Evolutionary conservation across 2,113 vertebrate genomes (phyloP), one percentile per base, ranked within the genome.

Genomic region (Talpa occidentalis): DNA sequence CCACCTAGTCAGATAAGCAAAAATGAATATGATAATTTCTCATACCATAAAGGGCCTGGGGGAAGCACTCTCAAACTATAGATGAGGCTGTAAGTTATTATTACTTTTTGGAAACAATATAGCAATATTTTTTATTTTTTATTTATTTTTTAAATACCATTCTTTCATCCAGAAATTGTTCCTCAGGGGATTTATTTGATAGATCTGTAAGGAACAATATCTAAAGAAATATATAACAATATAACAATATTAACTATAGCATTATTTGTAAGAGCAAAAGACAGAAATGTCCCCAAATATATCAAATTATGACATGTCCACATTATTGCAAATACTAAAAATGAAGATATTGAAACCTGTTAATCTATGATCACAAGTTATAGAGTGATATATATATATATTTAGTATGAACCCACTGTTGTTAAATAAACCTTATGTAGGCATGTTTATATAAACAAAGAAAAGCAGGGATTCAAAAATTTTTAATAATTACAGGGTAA

Each of bases 401-500:
- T 77, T 4, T 70, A 85, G 9, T 47, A 83, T 94, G 80, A 94
- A 90, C n/a, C 28, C 74, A 59, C 32, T 95, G 47, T 82, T 64
- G 47, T 56, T 93, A 69, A 86, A 66, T 86, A 85, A 96, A 88
- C 1, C 26, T n/a, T 70, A 3, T 47, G 1, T 66, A 74, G 67
- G 54, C 15, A 60, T 37, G 19, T 40, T 85, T 92, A 76, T n/a
- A 6, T 92, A 92, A 94, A 12, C 56, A 73, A 92, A 90, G 49
- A 88, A 84, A 69, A 93, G 77, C 5, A 69, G 84, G 12, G 76
- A 76, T 83, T 90, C 35, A 88, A 35, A 21, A 94, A 66, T 83
- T 90, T 95, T 94, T 86, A 92, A 79, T 52, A 76, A 73, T 86
- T 94, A 96, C 35, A 66, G 59, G 47, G 32, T 92, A 86, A 47